These are phyloP conservation scores for Galeopsomyia nigrocyanea DNA, from an alignment of 2,888 invertebrate species.

Conservation along the genomic window DNA sequence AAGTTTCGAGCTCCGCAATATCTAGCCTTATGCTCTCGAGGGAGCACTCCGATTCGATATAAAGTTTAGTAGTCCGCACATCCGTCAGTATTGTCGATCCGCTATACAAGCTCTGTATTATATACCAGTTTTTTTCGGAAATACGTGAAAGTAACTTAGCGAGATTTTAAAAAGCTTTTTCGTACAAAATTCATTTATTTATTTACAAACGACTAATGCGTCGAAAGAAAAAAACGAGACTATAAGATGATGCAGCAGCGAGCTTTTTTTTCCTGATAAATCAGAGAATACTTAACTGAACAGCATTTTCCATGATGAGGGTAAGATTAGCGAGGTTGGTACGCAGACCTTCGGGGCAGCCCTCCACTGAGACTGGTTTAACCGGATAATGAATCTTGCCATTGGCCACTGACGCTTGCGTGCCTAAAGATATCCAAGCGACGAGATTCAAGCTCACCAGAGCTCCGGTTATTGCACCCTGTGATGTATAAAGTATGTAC, in stretches of 20 bases:
- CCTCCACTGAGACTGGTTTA: constrained; percentile 75
- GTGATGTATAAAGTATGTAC: background rate
- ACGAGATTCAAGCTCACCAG: constrained; percentile 74
- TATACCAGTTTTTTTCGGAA: too few species aligned
- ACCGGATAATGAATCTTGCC: constrained; percentile 74
- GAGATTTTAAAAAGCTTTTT: too few species aligned
- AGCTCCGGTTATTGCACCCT: constrained; percentile 79
- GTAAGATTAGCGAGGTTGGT: constrained; percentile 56
- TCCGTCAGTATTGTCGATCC: constrained; percentile 1
- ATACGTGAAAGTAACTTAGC: too few species aligned
- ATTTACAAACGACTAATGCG: too few species aligned
- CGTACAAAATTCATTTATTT: too few species aligned
- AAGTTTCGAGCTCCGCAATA: too few species aligned
- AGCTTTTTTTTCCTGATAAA: background rate
- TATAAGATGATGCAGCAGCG: too few species aligned
- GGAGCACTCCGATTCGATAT: constrained; percentile 4
- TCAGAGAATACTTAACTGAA: constrained; percentile 30
- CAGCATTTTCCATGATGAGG: constrained; percentile 10
- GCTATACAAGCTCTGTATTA: too few species aligned
- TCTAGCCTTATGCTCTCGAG: background rate
- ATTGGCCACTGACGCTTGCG: constrained; percentile 77
- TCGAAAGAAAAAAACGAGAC: too few species aligned
- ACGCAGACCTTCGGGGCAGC: constrained; percentile 68
- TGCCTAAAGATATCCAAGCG: constrained; percentile 79
- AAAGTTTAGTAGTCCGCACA: constrained; percentile 2